Percentiles rank a stretch among this genome's conserved stretches.
phyloP scores from a whole-genome alignment of 2,888 invertebrate genomes.

The Biston betularia region DNA sequence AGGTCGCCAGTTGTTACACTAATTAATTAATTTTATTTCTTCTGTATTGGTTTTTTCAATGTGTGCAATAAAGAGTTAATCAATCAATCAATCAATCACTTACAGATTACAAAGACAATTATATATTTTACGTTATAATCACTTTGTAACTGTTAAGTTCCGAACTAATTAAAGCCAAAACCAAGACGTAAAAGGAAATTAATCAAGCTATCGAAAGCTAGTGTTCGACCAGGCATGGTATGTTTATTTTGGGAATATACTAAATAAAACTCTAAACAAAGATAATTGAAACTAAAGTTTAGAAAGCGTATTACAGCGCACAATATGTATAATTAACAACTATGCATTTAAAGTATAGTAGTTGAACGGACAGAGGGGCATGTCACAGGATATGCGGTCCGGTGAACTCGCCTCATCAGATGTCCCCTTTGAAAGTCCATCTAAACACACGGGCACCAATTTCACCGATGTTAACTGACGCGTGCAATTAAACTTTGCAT shows the following conservation, averaged over 20 bases:
- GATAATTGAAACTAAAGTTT: conserved; percentile 21
- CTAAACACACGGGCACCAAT: conserved; percentile 66
- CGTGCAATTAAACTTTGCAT: conserved; percentile 61
- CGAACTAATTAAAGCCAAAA: conserved; percentile 47
- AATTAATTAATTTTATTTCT: too few species aligned
- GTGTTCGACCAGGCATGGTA: conserved; percentile 45
- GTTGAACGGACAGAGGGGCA: conserved; percentile 57
- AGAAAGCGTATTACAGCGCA: conserved; percentile 37
- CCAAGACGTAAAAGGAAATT: conserved; percentile 66
- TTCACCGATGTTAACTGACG: conserved; percentile 74
- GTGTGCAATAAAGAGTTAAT: too few species aligned
- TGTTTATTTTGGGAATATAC: conserved; percentile 37
- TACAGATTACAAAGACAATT: too few species aligned
- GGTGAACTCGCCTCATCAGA: conserved; percentile 70
- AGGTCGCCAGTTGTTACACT: too few species aligned
- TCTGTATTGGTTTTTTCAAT: too few species aligned
- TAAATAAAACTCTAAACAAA: conserved; percentile 31
- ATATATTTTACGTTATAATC: not conserved
- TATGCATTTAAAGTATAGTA: conserved; percentile 59
- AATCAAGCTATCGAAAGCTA: conserved; percentile 62
- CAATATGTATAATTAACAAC: conserved; percentile 48
- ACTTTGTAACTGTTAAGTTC: conserved; percentile 21
- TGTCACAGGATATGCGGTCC: conserved; percentile 79
- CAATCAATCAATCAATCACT: too few species aligned
- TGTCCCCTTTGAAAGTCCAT: conserved; percentile 75